Evolutionary conservation across 2,113 vertebrate species (phyloP).

Genomic region (Percopsis transmontana): DNA sequence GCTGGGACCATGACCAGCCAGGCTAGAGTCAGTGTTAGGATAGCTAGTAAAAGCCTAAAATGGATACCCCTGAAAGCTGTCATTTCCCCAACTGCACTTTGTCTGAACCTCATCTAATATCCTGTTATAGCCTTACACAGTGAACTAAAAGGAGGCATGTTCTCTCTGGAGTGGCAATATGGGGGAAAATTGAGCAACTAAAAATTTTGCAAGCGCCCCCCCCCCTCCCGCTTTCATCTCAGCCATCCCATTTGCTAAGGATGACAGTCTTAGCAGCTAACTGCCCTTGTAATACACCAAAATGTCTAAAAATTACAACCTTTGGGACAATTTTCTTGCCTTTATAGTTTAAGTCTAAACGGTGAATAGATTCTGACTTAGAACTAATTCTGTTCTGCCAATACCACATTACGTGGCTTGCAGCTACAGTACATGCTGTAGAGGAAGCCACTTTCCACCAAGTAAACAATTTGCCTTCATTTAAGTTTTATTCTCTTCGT

Average conservation of each 20-base stretch:
- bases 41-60: slow-evolving; percentile 63
- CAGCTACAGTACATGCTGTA: no score
- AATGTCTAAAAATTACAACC: slow-evolving; percentile 32
- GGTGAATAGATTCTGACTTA: no score
- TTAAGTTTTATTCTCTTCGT: no score
- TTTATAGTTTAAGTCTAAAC: no score
- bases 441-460: no score
- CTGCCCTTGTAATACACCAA: slow-evolving; percentile 64
- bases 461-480: no score
- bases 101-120: slow-evolving; percentile 31
- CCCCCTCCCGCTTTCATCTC: slow-evolving; percentile 75
- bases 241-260: slow-evolving; percentile 35
- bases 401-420: no score
- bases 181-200: slow-evolving; percentile 56
- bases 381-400: no score
- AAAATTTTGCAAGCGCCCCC: slow-evolving; percentile 70
- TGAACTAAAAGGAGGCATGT: slow-evolving; percentile 59
- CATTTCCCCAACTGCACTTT: slow-evolving; percentile 55
- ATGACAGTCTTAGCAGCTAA: slow-evolving; percentile 61
- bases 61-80: slow-evolving; percentile 62
- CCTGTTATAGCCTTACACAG: slow-evolving; percentile 24
- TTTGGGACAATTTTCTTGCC: background rate
- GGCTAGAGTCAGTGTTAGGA: slow-evolving; percentile 31
- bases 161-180: slow-evolving; percentile 38
- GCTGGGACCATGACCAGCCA: slow-evolving; percentile 11